Evolutionary conservation across 64 coral and sea anemone species (phyloP).

Genomic region (Montipora efflorescens): DNA sequence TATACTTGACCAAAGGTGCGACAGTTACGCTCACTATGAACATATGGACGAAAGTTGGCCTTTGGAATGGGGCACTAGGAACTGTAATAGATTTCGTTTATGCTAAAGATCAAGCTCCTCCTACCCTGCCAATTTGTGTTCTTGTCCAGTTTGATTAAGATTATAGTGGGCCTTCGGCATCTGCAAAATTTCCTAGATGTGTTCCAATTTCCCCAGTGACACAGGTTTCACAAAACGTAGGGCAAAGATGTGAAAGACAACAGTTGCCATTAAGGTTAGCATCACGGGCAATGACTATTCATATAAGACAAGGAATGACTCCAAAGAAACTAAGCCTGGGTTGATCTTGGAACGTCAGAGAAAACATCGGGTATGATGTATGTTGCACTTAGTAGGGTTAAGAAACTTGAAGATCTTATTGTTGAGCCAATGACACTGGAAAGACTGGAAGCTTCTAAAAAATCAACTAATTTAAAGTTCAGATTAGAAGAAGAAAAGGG

Average conservation of each 20-base stretch:
- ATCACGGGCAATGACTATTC: constrained; percentile 2
- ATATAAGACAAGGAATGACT: not conserved
- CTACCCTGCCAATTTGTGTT: not conserved
- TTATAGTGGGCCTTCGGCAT: not conserved
- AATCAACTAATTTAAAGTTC: constrained; percentile 63
- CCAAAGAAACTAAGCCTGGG: constrained; percentile 55
- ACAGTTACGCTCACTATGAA: not conserved
- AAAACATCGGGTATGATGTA: constrained; percentile 66
- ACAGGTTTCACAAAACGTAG: not conserved
- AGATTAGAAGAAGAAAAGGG: constrained; percentile 76
- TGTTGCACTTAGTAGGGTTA: constrained; percentile 77
- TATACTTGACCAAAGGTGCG: not conserved
- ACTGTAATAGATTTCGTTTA: not conserved
- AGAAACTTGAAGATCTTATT: constrained; percentile 69
- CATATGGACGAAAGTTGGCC: not conserved
- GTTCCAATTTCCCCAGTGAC: not conserved
- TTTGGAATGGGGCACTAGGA: not conserved
- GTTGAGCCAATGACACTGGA: constrained; percentile 75
- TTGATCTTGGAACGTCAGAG: constrained; percentile 74
- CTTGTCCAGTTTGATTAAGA: not conserved
- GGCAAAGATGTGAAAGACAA: constrained; percentile 1
- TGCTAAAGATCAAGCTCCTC: not conserved
- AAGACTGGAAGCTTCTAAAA: constrained; percentile 62
- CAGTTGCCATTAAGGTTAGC: not conserved
- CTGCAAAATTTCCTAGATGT: not conserved